These are phyloP conservation scores for Plotosus lineatus DNA, from an alignment of 2,113 vertebrate genomes.

Conservation along the genomic window DNA sequence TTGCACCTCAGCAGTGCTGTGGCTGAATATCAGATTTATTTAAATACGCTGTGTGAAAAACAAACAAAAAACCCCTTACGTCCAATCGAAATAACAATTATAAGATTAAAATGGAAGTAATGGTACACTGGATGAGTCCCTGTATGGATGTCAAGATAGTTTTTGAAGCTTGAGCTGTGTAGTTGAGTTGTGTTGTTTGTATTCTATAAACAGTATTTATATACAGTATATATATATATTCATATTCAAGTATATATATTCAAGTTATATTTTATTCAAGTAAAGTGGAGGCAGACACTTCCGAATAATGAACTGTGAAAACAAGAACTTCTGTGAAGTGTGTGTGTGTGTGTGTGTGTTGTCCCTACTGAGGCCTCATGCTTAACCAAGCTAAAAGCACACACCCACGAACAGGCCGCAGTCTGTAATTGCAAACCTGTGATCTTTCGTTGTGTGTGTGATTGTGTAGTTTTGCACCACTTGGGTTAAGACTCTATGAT, in stretches of 20 bases:
- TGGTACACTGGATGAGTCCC: neutral
- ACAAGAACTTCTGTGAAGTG: neutral
- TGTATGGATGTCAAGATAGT: neutral
- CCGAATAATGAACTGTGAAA: neutral
- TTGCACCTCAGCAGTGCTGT: too few relatives aligned
- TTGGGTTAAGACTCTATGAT: neutral
- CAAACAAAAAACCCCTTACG: too few relatives aligned
- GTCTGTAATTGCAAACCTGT: slow-evolving; percentile 40
- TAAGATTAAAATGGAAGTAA: neutral
- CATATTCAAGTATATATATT: too few relatives aligned
- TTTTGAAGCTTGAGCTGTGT: neutral
- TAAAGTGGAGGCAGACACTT: neutral
- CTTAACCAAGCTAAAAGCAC: slow-evolving; percentile 36
- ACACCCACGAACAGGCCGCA: slow-evolving; percentile 46
- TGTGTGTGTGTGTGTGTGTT: slow-evolving; percentile 28
- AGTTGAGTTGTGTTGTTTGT: neutral
- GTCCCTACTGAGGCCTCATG: slow-evolving; percentile 23
- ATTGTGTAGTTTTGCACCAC: neutral
- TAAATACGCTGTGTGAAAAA: too few relatives aligned
- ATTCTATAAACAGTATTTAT: too few relatives aligned
- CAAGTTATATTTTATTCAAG: neutral
- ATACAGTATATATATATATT: too few relatives aligned
- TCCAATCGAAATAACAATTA: neutral
- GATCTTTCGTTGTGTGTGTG: slow-evolving; percentile 4
- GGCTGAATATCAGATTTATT: too few relatives aligned